Evolutionary conservation across 2,797 vertebrate genomes (phyloP), one percentile per base, ranked within the genome.

Genomic region (Trachops cirrhosus): DNA sequence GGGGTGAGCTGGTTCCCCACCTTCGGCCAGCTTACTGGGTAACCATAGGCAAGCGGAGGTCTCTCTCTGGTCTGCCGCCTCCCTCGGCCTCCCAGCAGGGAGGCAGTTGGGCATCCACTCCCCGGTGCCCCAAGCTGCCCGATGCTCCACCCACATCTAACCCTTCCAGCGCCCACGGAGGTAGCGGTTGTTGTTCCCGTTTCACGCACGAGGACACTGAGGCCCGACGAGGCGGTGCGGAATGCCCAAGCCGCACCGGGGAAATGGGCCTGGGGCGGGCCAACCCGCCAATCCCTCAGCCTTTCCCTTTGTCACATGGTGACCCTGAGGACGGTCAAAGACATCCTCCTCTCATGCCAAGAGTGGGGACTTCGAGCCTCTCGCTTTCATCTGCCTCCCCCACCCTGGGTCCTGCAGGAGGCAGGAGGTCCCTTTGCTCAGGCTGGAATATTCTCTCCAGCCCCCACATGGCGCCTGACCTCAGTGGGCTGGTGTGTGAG

Each of bases 1-100:
- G 71, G n/a, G 44, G 18, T 3, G 18, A 70, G 77, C 52, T 0
- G 0, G 73, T 24, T 73, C 29, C 64, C 39, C 19, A 8, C n/a
- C 29, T 75, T 34, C 4, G 15, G 52, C 41, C 75, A 9, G 37
- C 9, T 52, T 21, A 0, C 0, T 4, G 11, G 16, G 18, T 70
- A 70, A 96, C 94, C 82, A 12, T 39, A 88, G 91, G 48, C 5
- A 0, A 19, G 46, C 6, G 68, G 34, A 16, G 83, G 19, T 74
- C n/a, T 79, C 32, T 57, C 68, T 73, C 68, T 39, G 57, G 21
- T 85, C 52, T 48, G 54, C 77, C 26, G 83, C 62, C 82, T 95
- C 74, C 74, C 62, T 79, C 74, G 1, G 7, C 8, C 3, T 59
- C 39, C 26, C 24, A 21, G 71, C 46, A 37, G 26, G 44, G 37